Conservation (phyloP, 2,113 vertebrate species). For the Xenopus tropicalis region UCB_Xtro_10.0 CM004447.2:11241501-11242000, state of each 20-base stretch:
- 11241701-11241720: neutral
- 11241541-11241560: no score
- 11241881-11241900: slow-evolving; percentile 18
- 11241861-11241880: slow-evolving; percentile 33
- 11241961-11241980: slow-evolving; percentile 41
- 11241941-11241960: slow-evolving; percentile 34
- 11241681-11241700: neutral
- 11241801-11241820: no score
- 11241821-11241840: slow-evolving; percentile 4
- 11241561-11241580: no score
- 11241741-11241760: neutral
- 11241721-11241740: neutral
- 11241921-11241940: slow-evolving; percentile 24
- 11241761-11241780: neutral
- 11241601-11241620: no score
- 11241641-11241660: no score
- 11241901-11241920: slow-evolving; percentile 14
- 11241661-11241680: neutral
- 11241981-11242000: slow-evolving; percentile 39
- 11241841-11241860: slow-evolving; percentile 14
- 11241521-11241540: no score
- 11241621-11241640: no score
- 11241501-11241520: no score
- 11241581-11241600: no score
- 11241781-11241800: neutral